Base-by-base conservation (phyloP, 1,140 invertebrate genomes). In the Plodia interpunctella region DNA sequence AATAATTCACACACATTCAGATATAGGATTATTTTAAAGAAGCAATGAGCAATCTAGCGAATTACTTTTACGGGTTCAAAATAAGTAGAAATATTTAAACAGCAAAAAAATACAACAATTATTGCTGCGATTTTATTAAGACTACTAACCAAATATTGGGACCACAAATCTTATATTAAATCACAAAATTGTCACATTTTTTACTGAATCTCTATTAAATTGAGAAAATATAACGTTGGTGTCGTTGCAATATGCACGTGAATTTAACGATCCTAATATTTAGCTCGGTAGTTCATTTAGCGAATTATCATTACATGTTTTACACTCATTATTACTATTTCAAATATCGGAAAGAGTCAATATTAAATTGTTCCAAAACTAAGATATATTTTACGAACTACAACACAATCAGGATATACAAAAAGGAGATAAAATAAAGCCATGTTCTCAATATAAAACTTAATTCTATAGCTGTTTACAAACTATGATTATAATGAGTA, bases 21-120 rank as follows among this genome's bases (percentile, higher is more conserved):
- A 25, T n/a, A 53, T 51, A 51, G 13, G 15, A 44, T 15, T 3
- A 15, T 51, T 20, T 52, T 9, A 52, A 13, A 53, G 20, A 53
- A 25, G 51, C 19, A 25, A 53, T 53, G 51, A 53, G 20, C 51
- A 53, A 53, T 25, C 51, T 53, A 53, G 51, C 51, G 20, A 11
- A 25, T 51, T 51, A 35, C 13, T 11, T 35, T 35, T 25, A 25
- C 21, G 21, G 6, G 21, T 25, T 44, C 15, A 10, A n/a, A 44
- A 4, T 44, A 44, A 44, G 38, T 10, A 2, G 15, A 44, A n/a
- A 44, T 9, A 32, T 32, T 15, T 17, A 44, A 44, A 44, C 6
- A 44, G 38, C 38, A 44, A 44, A 44, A 44, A 25, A 25, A 44
- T 44, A 44, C 38, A 44, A 44, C 5, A 44, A n/a, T 44, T 44